A percentile compares a stretch with the other conserved stretches of the same genome.
phyloP scores from a whole-genome alignment of 2,888 invertebrate genomes.

The Lasioglossum zephyrum region DNA sequence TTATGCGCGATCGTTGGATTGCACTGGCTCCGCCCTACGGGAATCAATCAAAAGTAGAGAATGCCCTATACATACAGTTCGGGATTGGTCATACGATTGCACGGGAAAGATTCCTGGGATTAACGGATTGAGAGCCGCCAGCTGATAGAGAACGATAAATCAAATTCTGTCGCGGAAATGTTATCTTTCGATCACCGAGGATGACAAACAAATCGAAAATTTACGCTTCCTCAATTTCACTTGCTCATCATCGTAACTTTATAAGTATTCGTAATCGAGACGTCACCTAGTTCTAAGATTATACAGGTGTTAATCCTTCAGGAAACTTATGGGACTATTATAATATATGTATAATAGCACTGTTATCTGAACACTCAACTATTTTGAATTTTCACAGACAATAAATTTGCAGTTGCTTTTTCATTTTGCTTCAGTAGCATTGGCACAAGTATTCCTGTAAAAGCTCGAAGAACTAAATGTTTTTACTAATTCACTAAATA shows the following conservation, averaged over 20 bases:
- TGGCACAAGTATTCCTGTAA: neutral
- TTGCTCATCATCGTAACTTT: too few species aligned
- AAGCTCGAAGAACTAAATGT: neutral
- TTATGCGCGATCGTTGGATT: constrained; percentile 54
- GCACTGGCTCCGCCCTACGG: constrained; percentile 24
- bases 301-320: too few species aligned
- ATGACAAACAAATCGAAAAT: neutral
- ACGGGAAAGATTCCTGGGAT: constrained; percentile 68
- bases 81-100: constrained; percentile 38
- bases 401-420: neutral
- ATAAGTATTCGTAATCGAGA: too few species aligned
- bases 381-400: neutral
- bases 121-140: constrained; percentile 54
- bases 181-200: constrained; percentile 22
- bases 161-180: constrained; percentile 51
- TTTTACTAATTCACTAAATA: neutral
- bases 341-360: too few species aligned
- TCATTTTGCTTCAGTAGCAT: neutral
- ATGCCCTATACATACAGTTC: constrained; percentile 10
- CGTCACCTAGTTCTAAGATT: too few species aligned
- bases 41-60: constrained; percentile 65
- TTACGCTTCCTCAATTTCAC: neutral
- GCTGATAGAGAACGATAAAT: constrained; percentile 61
- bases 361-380: too few species aligned
- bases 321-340: too few species aligned